Percentiles rank a stretch among this genome's conserved stretches.
Evolutionary conservation across 2,113 vertebrate species (phyloP).

Genomic region (Heterochromis multidens): DNA sequence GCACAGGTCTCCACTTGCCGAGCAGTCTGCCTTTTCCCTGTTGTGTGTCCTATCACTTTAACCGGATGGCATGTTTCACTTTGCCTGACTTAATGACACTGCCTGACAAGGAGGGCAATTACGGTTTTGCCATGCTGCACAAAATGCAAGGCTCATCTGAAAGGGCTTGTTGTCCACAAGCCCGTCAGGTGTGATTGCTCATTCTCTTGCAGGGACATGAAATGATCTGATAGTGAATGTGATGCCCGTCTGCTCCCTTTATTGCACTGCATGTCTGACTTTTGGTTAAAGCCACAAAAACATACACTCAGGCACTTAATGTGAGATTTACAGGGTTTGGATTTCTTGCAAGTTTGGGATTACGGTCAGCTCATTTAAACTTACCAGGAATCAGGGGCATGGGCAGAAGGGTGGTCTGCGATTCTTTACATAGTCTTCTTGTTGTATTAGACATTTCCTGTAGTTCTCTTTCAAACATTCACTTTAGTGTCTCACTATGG

Average conservation of each 20-base stretch:
- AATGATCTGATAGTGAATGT: slow-evolving; percentile 44
- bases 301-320: neutral
- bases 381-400: neutral
- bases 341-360: neutral
- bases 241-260: slow-evolving; percentile 11
- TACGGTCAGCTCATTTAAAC: neutral
- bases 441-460: neutral
- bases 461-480: neutral
- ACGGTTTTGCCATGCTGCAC: slow-evolving; percentile 25
- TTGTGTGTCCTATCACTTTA: slow-evolving; percentile 24
- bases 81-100: slow-evolving; percentile 49
- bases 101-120: slow-evolving; percentile 50
- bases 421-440: neutral
- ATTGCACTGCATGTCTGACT: neutral
- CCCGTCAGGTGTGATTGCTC: slow-evolving; percentile 39
- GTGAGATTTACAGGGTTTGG: neutral
- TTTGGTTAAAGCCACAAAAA: neutral
- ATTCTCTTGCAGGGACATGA: slow-evolving; percentile 24
- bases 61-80: slow-evolving; percentile 41
- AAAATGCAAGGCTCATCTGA: slow-evolving; percentile 35
- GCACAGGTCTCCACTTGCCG: neutral
- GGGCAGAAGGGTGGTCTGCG: neutral
- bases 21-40: neutral
- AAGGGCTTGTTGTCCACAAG: slow-evolving; percentile 27
- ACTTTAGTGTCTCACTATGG: neutral